These are phyloP conservation scores for Elmis aenea DNA, from an alignment of 2,888 invertebrate species.

Conservation along the genomic window DNA sequence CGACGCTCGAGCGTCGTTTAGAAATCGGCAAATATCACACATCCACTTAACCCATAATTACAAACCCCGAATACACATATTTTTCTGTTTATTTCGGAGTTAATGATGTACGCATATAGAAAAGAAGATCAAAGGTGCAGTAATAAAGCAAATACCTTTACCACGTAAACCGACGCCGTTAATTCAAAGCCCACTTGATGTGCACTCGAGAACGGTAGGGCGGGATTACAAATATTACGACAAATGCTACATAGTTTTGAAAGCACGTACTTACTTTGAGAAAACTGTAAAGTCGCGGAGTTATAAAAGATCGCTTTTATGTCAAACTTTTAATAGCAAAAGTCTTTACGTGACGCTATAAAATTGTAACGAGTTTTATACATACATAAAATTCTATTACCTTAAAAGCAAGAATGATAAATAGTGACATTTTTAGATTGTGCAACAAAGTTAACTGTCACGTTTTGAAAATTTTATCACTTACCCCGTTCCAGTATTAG, in stretches of 20 bases:
- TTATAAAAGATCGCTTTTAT: constrained; percentile 21
- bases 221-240: constrained; percentile 17
- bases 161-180: constrained; percentile 24
- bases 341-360: constrained; percentile 15
- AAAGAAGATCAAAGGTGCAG: constrained; percentile 40
- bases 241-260: constrained; percentile 19
- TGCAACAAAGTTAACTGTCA: no score
- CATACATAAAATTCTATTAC: no score
- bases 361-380: constrained; percentile 20
- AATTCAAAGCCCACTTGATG: constrained; percentile 23
- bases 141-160: constrained; percentile 27
- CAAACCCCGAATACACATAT: constrained; percentile 26
- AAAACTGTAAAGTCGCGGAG: constrained; percentile 16
- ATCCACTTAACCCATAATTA: constrained; percentile 36
- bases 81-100: constrained; percentile 28
- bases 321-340: constrained; percentile 19
- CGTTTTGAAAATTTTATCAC: no score
- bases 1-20: constrained; percentile 16
- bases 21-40: constrained; percentile 35
- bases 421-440: no score
- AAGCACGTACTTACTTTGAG: constrained; percentile 19
- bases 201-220: constrained; percentile 20
- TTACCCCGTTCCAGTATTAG: no score
- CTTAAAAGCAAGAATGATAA: no score
- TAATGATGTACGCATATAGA: constrained; percentile 39